A percentile compares a stretch with the other conserved stretches of the same genome.
Evolutionary conservation across 2,888 invertebrate species (phyloP).

Genomic region (Lypha dubia): DNA sequence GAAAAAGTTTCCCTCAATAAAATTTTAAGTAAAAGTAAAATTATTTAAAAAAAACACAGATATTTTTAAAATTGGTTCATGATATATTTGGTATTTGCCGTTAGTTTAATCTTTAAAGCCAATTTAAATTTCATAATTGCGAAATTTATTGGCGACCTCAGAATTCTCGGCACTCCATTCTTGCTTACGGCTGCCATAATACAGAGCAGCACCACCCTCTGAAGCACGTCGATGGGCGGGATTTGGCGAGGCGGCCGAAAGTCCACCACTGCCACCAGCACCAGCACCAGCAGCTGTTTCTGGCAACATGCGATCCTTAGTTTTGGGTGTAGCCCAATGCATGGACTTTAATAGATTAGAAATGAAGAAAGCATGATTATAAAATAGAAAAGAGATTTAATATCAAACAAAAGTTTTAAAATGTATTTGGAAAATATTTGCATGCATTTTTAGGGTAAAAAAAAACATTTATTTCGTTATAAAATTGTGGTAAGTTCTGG

Average conservation of each 20-base stretch:
- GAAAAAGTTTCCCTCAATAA: neutral
- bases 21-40: constrained; percentile 36
- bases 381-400: constrained; percentile 9
- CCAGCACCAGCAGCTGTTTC: constrained; percentile 83
- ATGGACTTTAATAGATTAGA: constrained; percentile 86
- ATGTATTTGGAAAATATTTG: neutral
- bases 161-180: constrained; percentile 91
- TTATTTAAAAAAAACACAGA: constrained; percentile 25
- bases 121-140: constrained; percentile 94
- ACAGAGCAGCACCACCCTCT: constrained; percentile 93
- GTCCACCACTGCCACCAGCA: constrained; percentile 84
- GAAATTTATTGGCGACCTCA: constrained; percentile 93
- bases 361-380: neutral
- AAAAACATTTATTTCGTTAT: constrained; percentile 29
- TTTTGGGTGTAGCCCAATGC: constrained; percentile 96
- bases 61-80: constrained; percentile 77
- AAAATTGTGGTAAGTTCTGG: constrained; percentile 66
- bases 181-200: constrained; percentile 85
- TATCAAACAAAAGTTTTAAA: neutral
- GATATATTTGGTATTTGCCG: constrained; percentile 42
- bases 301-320: constrained; percentile 93
- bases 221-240: constrained; percentile 90
- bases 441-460: constrained; percentile 36
- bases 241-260: constrained; percentile 85
- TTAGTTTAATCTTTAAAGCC: neutral